phyloP scores from a whole-genome alignment of 1,140 invertebrate species.

The Rhynchophorus ferrugineus region DNA sequence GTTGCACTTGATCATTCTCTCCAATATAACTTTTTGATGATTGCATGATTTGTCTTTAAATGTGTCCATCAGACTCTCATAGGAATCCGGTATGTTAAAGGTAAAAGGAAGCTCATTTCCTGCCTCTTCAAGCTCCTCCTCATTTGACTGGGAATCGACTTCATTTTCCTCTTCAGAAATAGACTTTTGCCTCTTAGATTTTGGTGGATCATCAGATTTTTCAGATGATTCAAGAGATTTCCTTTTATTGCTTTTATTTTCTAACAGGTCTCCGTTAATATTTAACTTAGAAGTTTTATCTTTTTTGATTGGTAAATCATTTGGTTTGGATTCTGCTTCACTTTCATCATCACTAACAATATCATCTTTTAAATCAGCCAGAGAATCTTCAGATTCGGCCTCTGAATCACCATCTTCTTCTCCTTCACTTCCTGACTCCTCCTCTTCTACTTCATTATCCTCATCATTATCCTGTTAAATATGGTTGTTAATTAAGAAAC shows the following conservation, averaged over 20 bases:
- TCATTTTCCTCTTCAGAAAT: neutral
- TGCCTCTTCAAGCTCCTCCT: slow-evolving; percentile 46
- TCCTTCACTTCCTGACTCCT: slow-evolving; percentile 27
- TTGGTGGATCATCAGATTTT: too few species aligned
- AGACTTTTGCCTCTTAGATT: too few species aligned
- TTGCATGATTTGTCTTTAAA: slow-evolving; percentile 52
- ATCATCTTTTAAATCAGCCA: slow-evolving; percentile 35
- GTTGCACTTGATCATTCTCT: slow-evolving; percentile 79
- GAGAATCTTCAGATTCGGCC: slow-evolving; percentile 35
- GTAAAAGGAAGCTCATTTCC: slow-evolving; percentile 61
- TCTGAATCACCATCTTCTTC: slow-evolving; percentile 39
- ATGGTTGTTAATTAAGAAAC: neutral
- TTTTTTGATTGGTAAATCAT: slow-evolving; percentile 1
- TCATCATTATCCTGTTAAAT: slow-evolving; percentile 30
- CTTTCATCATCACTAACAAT: slow-evolving; percentile 39
- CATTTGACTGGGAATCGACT: slow-evolving; percentile 10
- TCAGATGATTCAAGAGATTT: too few species aligned
- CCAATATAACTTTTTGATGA: slow-evolving; percentile 63
- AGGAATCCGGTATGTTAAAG: slow-evolving; percentile 58
- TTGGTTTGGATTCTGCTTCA: slow-evolving; percentile 30
- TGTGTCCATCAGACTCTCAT: slow-evolving; percentile 58
- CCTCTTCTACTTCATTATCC: slow-evolving; percentile 35
- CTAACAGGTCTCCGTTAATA: too few species aligned
- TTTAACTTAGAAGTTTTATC: too few species aligned
- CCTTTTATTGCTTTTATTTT: too few species aligned